These are phyloP conservation scores for Echiichthys vipera DNA, from an alignment of 2,797 vertebrate genomes.

Conservation along the genomic window DNA sequence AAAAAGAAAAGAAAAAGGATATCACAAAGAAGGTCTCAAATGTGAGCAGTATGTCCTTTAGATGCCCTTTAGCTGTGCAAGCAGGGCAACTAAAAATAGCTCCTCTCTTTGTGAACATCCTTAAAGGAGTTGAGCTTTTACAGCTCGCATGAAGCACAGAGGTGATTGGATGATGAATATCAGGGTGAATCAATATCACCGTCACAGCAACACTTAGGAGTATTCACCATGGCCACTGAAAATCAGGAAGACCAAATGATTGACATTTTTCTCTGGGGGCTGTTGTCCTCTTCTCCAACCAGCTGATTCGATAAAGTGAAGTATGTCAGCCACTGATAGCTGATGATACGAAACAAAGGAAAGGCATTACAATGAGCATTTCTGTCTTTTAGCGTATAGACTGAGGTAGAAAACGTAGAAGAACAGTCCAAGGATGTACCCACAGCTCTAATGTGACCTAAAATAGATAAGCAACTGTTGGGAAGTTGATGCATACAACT, in stretches of 20 bases:
- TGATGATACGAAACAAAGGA: constrained; percentile 18
- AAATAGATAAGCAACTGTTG: neutral
- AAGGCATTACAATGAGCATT: neutral
- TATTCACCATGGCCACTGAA: constrained; percentile 56
- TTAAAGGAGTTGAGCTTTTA: constrained; percentile 30
- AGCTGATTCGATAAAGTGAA: constrained; percentile 35
- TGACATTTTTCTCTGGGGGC: constrained; percentile 39
- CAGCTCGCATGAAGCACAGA: constrained; percentile 26
- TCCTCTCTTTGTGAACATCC: constrained; percentile 24
- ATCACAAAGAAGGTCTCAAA: neutral
- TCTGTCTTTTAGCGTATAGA: neutral
- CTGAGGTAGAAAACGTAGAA: neutral
- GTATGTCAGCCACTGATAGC: neutral
- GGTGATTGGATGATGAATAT: constrained; percentile 66
- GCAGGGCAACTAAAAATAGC: constrained; percentile 59
- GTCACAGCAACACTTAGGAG: constrained; percentile 67
- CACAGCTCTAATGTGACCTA: neutral
- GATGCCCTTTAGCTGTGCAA: constrained; percentile 13
- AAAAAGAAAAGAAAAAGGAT: neutral
- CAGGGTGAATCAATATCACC: constrained; percentile 63
- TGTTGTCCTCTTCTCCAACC: constrained; percentile 16
- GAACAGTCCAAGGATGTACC: too few species aligned
- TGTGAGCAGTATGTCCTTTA: constrained; percentile 3
- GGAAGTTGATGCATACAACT: neutral
- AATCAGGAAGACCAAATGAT: constrained; percentile 48